Base-by-base conservation (phyloP, 2,113 vertebrate species). In the Ceyx cyanopectus region DNA sequence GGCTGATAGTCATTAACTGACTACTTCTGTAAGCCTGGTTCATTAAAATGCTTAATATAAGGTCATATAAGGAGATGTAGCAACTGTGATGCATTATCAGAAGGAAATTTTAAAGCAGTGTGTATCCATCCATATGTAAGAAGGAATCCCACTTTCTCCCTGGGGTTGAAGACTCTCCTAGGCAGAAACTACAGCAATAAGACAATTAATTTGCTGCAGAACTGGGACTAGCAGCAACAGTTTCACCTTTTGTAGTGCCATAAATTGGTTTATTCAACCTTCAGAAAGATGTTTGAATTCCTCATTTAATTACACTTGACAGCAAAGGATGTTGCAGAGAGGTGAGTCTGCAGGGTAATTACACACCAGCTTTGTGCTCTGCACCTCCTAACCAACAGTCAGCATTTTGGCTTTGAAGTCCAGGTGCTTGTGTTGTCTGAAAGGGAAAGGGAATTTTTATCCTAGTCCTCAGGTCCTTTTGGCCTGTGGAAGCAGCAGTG, bases 51-150 rank as follows among this genome's bases (percentile, higher is more conserved):
- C 20, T 87, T 87, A 48, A 87, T 87, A 26, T 76, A 65, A 79
- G n/a, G 26, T 76, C 89, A 57, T 61, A 65, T 56, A 89, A 90
- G 63, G 37, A 87, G 91, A 93, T 94, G 40, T 85, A 91, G 43
- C 34, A 78, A 85, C 76, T 80, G 24, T 32, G 23, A 43, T 69
- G 50, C 72, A 67, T 56, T 79, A 81, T 67, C 57, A 62, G 43
- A 72, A 56, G 58, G 45, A 82, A 21, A 68, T 92, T 70, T 85
- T 61, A 1, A 72, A 87, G 50, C 65, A 18, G 8, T 72, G 15
- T 56, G 16, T 65, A 90, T 82, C 50, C 30, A 63, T 77, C 32
- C 19, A 3, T 70, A 27, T 41, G 9, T 51, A 77, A 74, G 76
- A 85, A 83, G 30, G 37, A 85, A 70, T 73, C n/a, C 23, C 27